These are phyloP conservation scores for Anguilla rostrata DNA, from an alignment of 2,113 vertebrate genomes.

Conservation along the genomic window DNA sequence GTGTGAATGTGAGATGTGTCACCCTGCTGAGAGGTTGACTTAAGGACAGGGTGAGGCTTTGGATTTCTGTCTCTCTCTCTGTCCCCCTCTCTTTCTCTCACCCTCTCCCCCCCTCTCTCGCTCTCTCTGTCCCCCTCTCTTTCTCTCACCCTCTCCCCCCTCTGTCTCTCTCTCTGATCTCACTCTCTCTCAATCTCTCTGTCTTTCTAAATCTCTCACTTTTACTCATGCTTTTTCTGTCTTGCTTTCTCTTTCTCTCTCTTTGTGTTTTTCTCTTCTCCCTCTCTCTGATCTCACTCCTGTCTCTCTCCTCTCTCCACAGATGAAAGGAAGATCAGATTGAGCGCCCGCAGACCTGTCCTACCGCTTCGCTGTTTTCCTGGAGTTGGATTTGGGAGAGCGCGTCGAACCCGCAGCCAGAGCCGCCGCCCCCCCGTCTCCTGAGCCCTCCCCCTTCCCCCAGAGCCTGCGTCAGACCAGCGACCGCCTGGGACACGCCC, in stretches of 20 bases:
- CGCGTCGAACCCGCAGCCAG: constrained; percentile 15
- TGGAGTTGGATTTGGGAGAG: constrained; percentile 57
- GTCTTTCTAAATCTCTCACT: too few species aligned
- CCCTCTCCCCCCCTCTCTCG: too few species aligned
- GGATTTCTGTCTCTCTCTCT: not conserved
- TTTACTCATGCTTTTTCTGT: too few species aligned
- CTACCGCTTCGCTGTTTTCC: constrained; percentile 51
- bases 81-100: too few species aligned
- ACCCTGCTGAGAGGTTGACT: not conserved
- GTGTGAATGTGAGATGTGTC: not conserved
- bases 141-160: too few species aligned
- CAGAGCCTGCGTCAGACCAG: constrained; percentile 67
- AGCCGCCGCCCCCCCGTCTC: constrained; percentile 49
- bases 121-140: too few species aligned
- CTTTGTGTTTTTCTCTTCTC: not conserved
- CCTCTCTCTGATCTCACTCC: not conserved
- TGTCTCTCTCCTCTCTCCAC: constrained; percentile 32
- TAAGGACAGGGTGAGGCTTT: not conserved
- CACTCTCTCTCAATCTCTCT: too few species aligned
- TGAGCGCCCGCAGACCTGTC: constrained; percentile 66
- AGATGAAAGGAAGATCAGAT: constrained; percentile 81
- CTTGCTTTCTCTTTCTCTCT: too few species aligned
- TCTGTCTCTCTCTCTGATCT: too few species aligned
- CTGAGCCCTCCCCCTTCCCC: constrained; percentile 68
- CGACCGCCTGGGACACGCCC: constrained; percentile 54